Evolutionary conservation across 2,888 invertebrate species (phyloP).

Genomic region (Cryptus armator): DNA sequence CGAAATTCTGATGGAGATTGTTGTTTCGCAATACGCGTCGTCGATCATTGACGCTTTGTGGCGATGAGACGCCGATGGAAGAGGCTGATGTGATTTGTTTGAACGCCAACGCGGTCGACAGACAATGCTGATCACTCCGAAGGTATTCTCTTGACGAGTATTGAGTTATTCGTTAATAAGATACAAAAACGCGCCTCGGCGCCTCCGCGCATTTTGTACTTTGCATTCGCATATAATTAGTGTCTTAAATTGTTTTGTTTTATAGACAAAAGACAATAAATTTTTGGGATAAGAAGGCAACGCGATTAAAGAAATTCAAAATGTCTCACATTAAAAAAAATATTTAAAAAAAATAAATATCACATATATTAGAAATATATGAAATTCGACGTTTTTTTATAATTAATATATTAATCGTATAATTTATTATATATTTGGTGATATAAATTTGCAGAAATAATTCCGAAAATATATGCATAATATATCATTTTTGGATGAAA

Average conservation of each 20-base stretch:
- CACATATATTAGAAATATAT: too few relatives aligned
- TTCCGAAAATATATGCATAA: too few relatives aligned
- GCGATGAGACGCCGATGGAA: conserved; percentile 10
- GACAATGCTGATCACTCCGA: conserved; percentile 60
- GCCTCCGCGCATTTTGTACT: conserved; percentile 46
- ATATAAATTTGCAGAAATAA: too few relatives aligned
- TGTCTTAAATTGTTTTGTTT: conserved; percentile 1
- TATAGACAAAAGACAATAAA: not conserved
- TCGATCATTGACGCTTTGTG: conserved; percentile 42
- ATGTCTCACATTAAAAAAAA: too few relatives aligned
- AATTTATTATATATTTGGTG: too few relatives aligned
- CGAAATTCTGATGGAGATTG: conserved; percentile 43
- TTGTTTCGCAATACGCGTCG: conserved; percentile 38
- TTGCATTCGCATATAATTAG: conserved; percentile 29
- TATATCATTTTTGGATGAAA: too few relatives aligned
- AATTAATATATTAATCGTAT: too few relatives aligned
- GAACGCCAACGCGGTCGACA: conserved; percentile 62
- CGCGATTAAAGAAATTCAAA: too few relatives aligned
- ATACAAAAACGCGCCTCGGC: conserved; percentile 9
- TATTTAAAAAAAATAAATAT: too few relatives aligned
- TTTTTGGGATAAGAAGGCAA: not conserved
- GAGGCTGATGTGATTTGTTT: conserved; percentile 26
- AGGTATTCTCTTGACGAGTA: not conserved
- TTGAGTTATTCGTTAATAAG: not conserved
- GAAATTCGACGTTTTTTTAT: too few relatives aligned